Base-by-base conservation (phyloP, 2,888 invertebrate species). In the Nomada ferruginata region DNA sequence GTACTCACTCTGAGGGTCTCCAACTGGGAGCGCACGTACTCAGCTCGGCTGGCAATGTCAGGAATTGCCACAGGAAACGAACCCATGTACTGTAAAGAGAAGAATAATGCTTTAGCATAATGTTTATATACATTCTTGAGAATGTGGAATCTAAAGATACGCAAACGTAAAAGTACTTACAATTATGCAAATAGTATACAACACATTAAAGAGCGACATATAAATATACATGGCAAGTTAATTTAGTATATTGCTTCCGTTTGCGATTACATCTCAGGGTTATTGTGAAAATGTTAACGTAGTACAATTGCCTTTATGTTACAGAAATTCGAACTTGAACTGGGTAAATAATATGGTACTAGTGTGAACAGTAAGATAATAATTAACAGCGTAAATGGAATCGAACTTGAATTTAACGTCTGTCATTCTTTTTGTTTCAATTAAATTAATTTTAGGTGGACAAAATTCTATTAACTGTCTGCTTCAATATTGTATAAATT, bases 41-140 rank as follows among this genome's bases (percentile, higher is more conserved):
- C 96, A 75, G 95, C 95, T 91, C 96, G 95, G 87, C 95, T 94
- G 91, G 95, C 94, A 92, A 95, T 96, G 93, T 96, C 96, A 91
- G 95, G 95, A 92, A 96, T 96, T 90, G 95, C 95, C 93, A 96
- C 97, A 92, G 96, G 96, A 95, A 97, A 97, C 91, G 97, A 96
- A 90, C 97, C 97, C 95, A 97, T 96, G 94, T 97, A 96, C 96
- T 96, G 95, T 20, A 95, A 95, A 92, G 94, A 94, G 91, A 91
- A 85, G 87, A 83, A 74, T 79, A 26, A 71, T 52, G n/a, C n/a
- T 26, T 79, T 23, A 79, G 13, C 50, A 42, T 23, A 26, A 20
- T n/a, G 23, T 29, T 57, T 42, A n/a, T 11, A 13, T 0, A 2
- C 11, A 9, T 52, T 18, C 4, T 52, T 2, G 9, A 47, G 47